A percentile compares a stretch with the other conserved stretches of the same genome.
These are phyloP conservation scores for Phrynosoma blainvillii DNA, from an alignment of 2,113 vertebrate genomes.

Conservation along the genomic window DNA sequence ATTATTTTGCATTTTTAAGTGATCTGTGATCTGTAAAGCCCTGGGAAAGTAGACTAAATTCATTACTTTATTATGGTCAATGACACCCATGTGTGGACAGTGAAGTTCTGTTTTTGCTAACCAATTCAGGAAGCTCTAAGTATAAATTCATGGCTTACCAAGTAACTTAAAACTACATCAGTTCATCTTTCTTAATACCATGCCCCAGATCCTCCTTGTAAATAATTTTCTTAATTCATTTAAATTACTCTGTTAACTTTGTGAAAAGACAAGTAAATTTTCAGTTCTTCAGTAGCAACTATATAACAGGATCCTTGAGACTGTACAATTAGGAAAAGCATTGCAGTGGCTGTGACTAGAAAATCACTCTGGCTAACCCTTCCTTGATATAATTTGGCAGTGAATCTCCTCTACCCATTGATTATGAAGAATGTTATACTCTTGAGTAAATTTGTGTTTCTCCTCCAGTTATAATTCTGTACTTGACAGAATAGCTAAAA, in stretches of 20 bases:
- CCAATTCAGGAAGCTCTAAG: neutral
- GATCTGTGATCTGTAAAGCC: neutral
- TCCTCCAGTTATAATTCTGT: neutral
- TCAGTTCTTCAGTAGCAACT: neutral
- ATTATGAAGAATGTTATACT: neutral
- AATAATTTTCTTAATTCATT: neutral
- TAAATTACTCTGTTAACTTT: neutral
- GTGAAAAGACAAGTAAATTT: neutral
- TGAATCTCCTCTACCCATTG: neutral
- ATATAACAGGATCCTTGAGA: neutral
- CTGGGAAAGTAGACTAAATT: neutral
- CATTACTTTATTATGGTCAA: neutral
- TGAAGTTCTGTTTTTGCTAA: neutral
- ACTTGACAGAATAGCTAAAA: neutral
- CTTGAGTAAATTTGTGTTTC: neutral
- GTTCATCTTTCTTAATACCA: neutral
- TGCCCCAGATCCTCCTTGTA: neutral
- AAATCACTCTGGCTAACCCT: neutral
- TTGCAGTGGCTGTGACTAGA: neutral
- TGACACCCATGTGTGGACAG: neutral
- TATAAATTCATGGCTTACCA: neutral
- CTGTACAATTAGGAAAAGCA: neutral
- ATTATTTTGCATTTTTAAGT: neutral
- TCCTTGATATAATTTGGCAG: neutral
- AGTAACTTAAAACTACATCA: neutral